Conservation (phyloP, 2,797 vertebrate genomes). For the Decapterus maruadsi region DNA sequence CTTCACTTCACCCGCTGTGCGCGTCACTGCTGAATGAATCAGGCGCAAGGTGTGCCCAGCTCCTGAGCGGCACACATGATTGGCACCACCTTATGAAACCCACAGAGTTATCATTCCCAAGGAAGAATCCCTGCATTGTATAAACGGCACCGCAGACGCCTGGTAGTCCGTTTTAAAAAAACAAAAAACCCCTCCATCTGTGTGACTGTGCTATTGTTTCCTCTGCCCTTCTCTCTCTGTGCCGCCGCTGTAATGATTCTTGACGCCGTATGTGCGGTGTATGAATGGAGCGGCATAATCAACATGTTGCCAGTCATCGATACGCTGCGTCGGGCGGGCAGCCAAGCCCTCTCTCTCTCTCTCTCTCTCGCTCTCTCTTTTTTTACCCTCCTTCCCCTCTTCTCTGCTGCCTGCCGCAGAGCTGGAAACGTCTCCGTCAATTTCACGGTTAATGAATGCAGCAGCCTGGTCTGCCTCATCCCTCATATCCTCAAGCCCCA, state of each 20-base stretch:
- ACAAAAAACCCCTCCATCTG: neutral
- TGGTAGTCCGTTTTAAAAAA: neutral
- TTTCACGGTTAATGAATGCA: conserved; percentile 80
- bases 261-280: neutral
- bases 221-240: no score
- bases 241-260: neutral
- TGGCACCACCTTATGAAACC: conserved; percentile 17
- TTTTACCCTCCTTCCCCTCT: no score
- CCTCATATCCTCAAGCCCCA: conserved; percentile 20
- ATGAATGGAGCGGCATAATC: conserved; percentile 54
- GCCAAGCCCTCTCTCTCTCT: conserved; percentile 37
- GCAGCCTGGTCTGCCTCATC: conserved; percentile 61
- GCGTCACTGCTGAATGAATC: conserved; percentile 73
- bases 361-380: neutral
- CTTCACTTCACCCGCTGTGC: conserved; percentile 10
- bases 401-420: conserved; percentile 75
- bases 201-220: neutral
- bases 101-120: neutral
- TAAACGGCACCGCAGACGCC: neutral
- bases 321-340: conserved; percentile 59
- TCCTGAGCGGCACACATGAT: conserved; percentile 34
- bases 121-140: neutral
- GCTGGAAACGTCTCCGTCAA: conserved; percentile 72
- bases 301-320: conserved; percentile 78
- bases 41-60: conserved; percentile 76